Evolutionary conservation across 2,113 vertebrate genomes (phyloP), one percentile per base, ranked within the genome.

Genomic region (Halcyon senegalensis): DNA sequence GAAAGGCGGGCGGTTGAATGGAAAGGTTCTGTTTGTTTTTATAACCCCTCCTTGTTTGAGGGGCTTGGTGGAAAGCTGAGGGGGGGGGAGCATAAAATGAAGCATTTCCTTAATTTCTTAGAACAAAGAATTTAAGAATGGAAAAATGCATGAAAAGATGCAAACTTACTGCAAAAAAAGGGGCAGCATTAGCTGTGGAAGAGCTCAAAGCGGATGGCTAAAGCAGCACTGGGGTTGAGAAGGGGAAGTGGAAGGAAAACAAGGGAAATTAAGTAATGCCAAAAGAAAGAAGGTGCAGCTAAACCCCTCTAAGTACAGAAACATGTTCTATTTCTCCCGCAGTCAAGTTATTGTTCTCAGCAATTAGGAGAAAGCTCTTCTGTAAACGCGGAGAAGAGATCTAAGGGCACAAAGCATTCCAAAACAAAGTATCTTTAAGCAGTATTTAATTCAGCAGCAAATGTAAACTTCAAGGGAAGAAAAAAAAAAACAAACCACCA

Each of bases 21-120:
- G 96, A 94, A 97, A 97, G 88, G 95, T 95, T 92, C 87, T 97
- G 92, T 92, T 97, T 97, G 95, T 97, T 98, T 98, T 97, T 27
- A 78, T 94, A 98, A 97, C 93, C 96, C 81, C 93, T 97, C 96
- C 89, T 94, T 92, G 92, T 94, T 97, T 92, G 76, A 97, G 97
- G 92, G 95, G 80, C 58, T 87, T 63, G 82, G 79, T 79, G 92
- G 93, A 92, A 93, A 88, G 53, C 60, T 88, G 51, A 25, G 50
- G 50, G 2, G 60, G 67, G 70, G 91, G 35, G 66, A 19, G 18
- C 4, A 95, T 55, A 85, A 96, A 95, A 73, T 50, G 66, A 95
- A 96, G 84, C 81, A 87, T 94, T 95, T 96, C 96, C 94, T 93
- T 84, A 28, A 91, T 96, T 98, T 97, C 73, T 94, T 94, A 66